Evolutionary conservation across 2,888 invertebrate species (phyloP), one percentile per base, ranked within the genome.

Genomic region (Caenorhabditis doughertyi): DNA sequence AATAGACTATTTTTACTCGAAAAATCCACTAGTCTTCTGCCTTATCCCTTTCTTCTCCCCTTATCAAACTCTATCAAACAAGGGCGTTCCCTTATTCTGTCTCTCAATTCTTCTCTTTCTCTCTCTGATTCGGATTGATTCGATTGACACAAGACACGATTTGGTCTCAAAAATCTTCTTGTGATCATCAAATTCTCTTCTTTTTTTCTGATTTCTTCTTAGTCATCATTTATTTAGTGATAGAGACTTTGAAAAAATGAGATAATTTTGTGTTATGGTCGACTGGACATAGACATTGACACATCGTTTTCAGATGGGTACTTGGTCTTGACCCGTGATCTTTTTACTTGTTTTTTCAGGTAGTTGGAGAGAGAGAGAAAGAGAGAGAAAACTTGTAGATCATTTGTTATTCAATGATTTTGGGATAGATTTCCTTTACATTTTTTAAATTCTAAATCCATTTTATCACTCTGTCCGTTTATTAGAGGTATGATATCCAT

Each of bases 101-200:
- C 35, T 35, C 35, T n/a, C n/a, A n/a, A n/a, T n/a, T n/a, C 35
- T 35, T 16, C 44, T 9, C 44, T 16, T n/a, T 16, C 44, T 44
- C 5, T 44, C 44, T 51, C 9, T 51, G 51, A 49, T 49, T 49
- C 13, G 49, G 13, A 23, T 49, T 62, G 44, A 44, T 47, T 62
- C 47, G 27, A 62, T 47, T 47, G 8, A 51, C 65, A 65, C 65
- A 65, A 65, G 51, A 51, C 65, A 65, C 65, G 49, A 65, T 65
- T 65, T 65, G 65, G 51, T 65, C 65, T 47, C 35, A 51, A 49
- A 65, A 65, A 35, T 65, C 51, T 49, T 25, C 62, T 44, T 53
- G 16, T 53, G 53, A 53, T 53, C 29, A 64, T 47, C 18, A 11
- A 18, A 23, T 8, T 39, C 21, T 39, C 3, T 25, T 23, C 18